These are phyloP conservation scores for Galemys pyrenaicus DNA, from an alignment of 2,113 vertebrate genomes.

Conservation along the genomic window DNA sequence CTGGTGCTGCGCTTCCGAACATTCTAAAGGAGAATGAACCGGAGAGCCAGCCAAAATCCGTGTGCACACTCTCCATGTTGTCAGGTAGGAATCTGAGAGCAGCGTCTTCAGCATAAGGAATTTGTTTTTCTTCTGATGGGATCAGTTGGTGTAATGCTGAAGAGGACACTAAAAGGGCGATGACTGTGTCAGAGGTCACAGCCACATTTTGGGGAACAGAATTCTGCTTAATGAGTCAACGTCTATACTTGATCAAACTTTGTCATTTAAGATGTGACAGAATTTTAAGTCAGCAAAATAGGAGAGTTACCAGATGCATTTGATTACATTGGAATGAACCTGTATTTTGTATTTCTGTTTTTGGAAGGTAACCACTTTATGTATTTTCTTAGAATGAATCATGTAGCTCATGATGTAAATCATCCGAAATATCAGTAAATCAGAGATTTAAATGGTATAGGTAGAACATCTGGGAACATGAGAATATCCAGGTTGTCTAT, in stretches of 20 bases:
- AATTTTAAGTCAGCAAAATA: background rate
- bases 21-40: background rate
- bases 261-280: background rate
- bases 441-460: background rate
- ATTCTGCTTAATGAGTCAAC: background rate
- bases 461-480: background rate
- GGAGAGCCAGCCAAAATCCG: background rate
- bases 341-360: background rate
- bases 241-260: background rate
- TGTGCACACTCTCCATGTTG: background rate
- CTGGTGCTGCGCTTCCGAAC: constrained; percentile 26
- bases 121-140: background rate
- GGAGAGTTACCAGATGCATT: background rate
- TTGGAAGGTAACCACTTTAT: background rate
- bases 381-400: background rate
- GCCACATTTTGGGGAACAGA: background rate
- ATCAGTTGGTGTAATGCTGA: constrained; percentile 15
- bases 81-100: background rate
- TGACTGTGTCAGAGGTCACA: background rate
- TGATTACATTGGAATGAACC: background rate
- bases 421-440: background rate
- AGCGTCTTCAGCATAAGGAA: background rate
- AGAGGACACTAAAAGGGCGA: background rate
- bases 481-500: background rate
- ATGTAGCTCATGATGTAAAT: background rate